Base-by-base conservation (phyloP, 2,797 vertebrate species). In the Sebastes itinus region DNA sequence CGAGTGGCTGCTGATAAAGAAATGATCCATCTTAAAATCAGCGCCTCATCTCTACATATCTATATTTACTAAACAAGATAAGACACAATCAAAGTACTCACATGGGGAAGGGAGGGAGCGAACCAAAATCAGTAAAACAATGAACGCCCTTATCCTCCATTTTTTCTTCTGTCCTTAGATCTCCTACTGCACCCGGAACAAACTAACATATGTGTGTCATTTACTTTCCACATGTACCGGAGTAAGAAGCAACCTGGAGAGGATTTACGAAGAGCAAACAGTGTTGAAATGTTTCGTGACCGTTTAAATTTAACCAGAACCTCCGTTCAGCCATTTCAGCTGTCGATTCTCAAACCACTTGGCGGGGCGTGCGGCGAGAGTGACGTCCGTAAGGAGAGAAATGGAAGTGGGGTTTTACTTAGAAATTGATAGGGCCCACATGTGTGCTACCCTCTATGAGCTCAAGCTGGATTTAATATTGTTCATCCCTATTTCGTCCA, bases 91-190 rank as follows among this genome's bases (percentile, higher is more conserved):
- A 66, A 38, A 61, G 30, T 1, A 30, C 22, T 61, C 75, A 77
- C 54, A 27, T 2, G 56, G 72, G 81, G 65, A 78, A 80, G 84
- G 78, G 87, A 79, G 81, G 70, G 5, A 62, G 65, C 56, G 65
- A 85, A 81, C 92, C 20, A 75, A 89, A 88, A 91, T 92, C 80
- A 91, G 75, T 78, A 56, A 85, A 87, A 74, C 61, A 77, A 78
- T 64, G 23, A 77, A 67, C 56, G 62, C 63, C 63, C 78, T 60
- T 30, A 2, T 81, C 23, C 16, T 73, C 23, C n/a, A 33, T 35
- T 69, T n/a, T 0, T 71, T 62, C 49, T 25, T 74, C 62, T 25
- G 76, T 76, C 78, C 68, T 25, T 22, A 64, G 11, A 71, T 27
- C 30, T 70, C 72, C 28, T 70, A 32, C 61, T 64, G 33, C 65